Evolutionary conservation across 2,888 invertebrate species (phyloP).

Genomic region (Saturnia pavonia): DNA sequence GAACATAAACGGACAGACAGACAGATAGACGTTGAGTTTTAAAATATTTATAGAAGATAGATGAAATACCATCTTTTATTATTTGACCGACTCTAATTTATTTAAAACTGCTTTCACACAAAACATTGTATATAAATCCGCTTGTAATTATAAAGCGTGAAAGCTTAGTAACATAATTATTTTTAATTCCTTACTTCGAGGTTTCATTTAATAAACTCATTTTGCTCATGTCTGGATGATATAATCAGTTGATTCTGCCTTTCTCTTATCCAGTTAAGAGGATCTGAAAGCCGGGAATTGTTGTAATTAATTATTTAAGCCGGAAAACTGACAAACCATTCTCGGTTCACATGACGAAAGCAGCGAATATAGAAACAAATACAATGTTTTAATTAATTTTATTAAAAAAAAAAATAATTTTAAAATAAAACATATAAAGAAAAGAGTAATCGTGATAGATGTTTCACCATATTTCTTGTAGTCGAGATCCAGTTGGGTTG

Average conservation of each 20-base stretch:
- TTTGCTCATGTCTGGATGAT: slow-evolving; percentile 34
- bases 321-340: neutral
- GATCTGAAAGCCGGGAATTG: slow-evolving; percentile 21
- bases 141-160: slow-evolving; percentile 26
- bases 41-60: too few species aligned
- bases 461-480: too few species aligned
- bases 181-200: slow-evolving; percentile 48
- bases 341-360: neutral
- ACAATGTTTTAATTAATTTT: neutral
- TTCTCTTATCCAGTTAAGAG: slow-evolving; percentile 23
- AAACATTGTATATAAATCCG: neutral
- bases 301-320: slow-evolving; percentile 23
- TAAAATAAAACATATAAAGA: neutral
- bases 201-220: slow-evolving; percentile 46
- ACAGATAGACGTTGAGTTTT: too few species aligned
- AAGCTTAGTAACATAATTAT: slow-evolving; percentile 43
- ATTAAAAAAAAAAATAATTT: too few species aligned
- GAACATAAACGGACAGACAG: too few species aligned
- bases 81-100: neutral
- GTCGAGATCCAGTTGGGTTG: too few species aligned
- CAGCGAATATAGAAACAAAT: slow-evolving; percentile 7
- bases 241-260: slow-evolving; percentile 34
- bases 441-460: too few species aligned
- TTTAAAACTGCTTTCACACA: neutral
- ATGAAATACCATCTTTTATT: too few species aligned